phyloP scores from a whole-genome alignment of 2,797 vertebrate species.

The Cyclopterus lumpus region DNA sequence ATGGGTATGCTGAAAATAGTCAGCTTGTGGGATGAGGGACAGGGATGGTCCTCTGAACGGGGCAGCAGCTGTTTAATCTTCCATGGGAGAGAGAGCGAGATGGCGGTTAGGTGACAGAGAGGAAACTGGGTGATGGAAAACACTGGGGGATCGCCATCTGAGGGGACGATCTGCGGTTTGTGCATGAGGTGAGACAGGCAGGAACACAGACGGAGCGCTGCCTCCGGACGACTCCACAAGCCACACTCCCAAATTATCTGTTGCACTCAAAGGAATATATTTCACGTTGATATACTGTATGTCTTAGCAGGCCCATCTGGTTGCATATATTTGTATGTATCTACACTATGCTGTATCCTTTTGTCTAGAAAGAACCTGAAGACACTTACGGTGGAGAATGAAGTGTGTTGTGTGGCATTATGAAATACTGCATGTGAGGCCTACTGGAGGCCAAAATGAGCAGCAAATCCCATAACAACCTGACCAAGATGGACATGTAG shows the following conservation, averaged over 20 bases:
- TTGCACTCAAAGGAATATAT: constrained; percentile 40
- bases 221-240: constrained; percentile 54
- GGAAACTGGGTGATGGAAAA: constrained; percentile 61
- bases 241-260: constrained; percentile 59
- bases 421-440: constrained; percentile 32
- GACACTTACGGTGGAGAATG: neutral
- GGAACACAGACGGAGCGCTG: constrained; percentile 41
- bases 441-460: constrained; percentile 28
- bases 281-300: constrained; percentile 41
- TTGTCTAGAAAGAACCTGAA: neutral
- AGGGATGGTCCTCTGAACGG: constrained; percentile 61
- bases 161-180: constrained; percentile 57
- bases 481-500: constrained; percentile 56
- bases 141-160: constrained; percentile 57
- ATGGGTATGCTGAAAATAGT: constrained; percentile 71
- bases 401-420: constrained; percentile 14
- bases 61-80: constrained; percentile 64
- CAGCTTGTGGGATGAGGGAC: constrained; percentile 59
- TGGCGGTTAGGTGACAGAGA: constrained; percentile 70
- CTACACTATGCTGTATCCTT: neutral
- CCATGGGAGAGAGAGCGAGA: constrained; percentile 50
- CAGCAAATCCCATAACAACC: constrained; percentile 52
- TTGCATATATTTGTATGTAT: neutral
- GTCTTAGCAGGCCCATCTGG: constrained; percentile 15
- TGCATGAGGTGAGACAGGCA: constrained; percentile 53